Conservation (phyloP, 2,797 vertebrate genomes). For the Sebastes paucispinis region DNA sequence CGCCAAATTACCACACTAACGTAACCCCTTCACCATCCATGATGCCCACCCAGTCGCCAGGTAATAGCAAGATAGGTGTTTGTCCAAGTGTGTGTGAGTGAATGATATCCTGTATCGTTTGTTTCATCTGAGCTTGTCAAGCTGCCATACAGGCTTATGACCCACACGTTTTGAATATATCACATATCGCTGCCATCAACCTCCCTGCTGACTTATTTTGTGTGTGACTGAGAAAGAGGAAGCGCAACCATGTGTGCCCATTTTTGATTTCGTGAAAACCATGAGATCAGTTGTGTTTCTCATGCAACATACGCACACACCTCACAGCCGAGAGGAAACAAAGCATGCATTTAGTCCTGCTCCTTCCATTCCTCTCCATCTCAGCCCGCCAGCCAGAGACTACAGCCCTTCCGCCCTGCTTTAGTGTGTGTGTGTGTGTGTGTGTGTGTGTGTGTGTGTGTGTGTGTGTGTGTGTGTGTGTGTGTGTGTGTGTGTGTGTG, state of each 20-base stretch:
- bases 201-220: slow-evolving; percentile 22
- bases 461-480: not conserved
- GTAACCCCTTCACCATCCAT: slow-evolving; percentile 96
- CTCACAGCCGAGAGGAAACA: slow-evolving; percentile 29
- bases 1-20: slow-evolving; percentile 91
- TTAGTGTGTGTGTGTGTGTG: slow-evolving; percentile 28
- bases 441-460: not conserved
- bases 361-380: slow-evolving; percentile 68
- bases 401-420: slow-evolving; percentile 67
- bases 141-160: slow-evolving; percentile 16
- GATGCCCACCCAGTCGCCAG: slow-evolving; percentile 98
- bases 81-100: not conserved
- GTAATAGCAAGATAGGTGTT: slow-evolving; percentile 51
- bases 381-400: slow-evolving; percentile 63
- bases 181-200: slow-evolving; percentile 21
- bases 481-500: not conserved
- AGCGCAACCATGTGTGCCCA: slow-evolving; percentile 52
- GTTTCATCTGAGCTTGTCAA: slow-evolving; percentile 33
- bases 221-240: not conserved
- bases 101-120: slow-evolving; percentile 11
- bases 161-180: not conserved
- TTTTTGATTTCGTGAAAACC: slow-evolving; percentile 47
- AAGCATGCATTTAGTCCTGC: slow-evolving; percentile 66
- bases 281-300: slow-evolving; percentile 46
- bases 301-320: slow-evolving; percentile 47